These are phyloP conservation scores for Agonopterix subpropinquella DNA, from an alignment of 2,888 invertebrate species.

Conservation along the genomic window DNA sequence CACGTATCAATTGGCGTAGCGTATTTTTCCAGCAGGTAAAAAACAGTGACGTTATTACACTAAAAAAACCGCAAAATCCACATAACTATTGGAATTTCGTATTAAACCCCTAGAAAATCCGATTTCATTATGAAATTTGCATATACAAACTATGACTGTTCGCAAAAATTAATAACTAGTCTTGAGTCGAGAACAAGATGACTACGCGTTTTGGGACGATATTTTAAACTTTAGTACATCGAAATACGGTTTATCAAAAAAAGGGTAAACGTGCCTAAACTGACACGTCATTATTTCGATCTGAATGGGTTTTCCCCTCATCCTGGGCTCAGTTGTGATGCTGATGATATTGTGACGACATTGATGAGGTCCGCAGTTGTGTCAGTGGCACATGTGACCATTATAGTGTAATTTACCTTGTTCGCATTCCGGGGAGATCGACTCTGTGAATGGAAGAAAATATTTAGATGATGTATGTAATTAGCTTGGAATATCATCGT, in stretches of 20 bases:
- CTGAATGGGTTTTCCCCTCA: background rate
- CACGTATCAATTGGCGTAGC: too few species aligned
- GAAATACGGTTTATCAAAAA: background rate
- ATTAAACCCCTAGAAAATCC: background rate
- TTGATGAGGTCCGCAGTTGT: background rate
- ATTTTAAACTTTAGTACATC: too few species aligned
- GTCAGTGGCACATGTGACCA: background rate
- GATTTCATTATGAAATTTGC: background rate
- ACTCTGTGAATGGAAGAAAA: background rate
- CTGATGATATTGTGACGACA: background rate
- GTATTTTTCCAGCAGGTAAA: too few species aligned
- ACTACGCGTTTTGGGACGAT: background rate
- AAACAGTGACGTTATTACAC: too few species aligned
- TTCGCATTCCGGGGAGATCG: slow-evolving; percentile 6
- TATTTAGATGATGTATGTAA: background rate
- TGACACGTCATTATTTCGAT: background rate
- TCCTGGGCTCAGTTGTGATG: background rate
- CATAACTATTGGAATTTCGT: too few species aligned
- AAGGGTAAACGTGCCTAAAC: background rate
- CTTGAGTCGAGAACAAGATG: background rate
- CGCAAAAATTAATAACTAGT: background rate
- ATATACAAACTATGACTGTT: background rate
- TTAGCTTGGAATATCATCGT: too few species aligned
- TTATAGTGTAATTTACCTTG: background rate
- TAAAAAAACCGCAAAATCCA: too few species aligned